Percentiles rank a stretch among this genome's conserved stretches.
These are phyloP conservation scores for Oopsacas minuta DNA, from an alignment of 37 sponge, comb jelly and placozoan species.

Conservation along the genomic window DNA sequence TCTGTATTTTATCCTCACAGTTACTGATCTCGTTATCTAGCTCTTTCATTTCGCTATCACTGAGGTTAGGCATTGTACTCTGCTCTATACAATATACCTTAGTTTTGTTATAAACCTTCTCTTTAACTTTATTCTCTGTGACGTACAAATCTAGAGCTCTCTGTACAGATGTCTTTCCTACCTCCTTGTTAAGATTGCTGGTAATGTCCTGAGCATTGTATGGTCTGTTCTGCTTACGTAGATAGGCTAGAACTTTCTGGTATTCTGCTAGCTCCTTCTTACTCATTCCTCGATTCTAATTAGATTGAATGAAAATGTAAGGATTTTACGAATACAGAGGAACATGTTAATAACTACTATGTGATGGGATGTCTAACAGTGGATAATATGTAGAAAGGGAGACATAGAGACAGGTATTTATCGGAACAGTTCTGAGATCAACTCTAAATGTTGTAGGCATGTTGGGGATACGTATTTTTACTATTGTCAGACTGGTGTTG, in stretches of 20 bases:
- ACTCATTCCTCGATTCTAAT: not conserved
- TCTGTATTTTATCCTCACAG: not conserved
- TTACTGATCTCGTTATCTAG: not conserved
- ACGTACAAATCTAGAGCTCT: not conserved
- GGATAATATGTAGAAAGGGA: no score
- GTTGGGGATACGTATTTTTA: no score
- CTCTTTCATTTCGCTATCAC: not conserved
- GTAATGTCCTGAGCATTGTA: slow-evolving; percentile 5
- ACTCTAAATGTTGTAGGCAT: no score
- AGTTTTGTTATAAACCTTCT: slow-evolving; percentile 2
- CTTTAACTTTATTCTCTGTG: not conserved
- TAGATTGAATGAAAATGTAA: no score
- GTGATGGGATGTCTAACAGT: no score
- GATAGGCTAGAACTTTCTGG: slow-evolving; percentile 2
- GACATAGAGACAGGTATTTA: no score
- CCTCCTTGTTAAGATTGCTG: slow-evolving; percentile 13
- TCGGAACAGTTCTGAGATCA: no score
- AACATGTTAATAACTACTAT: no score
- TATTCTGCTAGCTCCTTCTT: not conserved
- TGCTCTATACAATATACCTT: not conserved
- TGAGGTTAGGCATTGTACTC: not conserved
- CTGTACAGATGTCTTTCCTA: not conserved
- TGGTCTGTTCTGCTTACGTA: slow-evolving; percentile 3
- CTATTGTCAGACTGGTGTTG: no score
- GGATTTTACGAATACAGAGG: no score